Percentiles rank a stretch among this genome's conserved stretches.
Conservation (phyloP, 2,113 vertebrate genomes). For the Dipodomys merriami region DNA sequence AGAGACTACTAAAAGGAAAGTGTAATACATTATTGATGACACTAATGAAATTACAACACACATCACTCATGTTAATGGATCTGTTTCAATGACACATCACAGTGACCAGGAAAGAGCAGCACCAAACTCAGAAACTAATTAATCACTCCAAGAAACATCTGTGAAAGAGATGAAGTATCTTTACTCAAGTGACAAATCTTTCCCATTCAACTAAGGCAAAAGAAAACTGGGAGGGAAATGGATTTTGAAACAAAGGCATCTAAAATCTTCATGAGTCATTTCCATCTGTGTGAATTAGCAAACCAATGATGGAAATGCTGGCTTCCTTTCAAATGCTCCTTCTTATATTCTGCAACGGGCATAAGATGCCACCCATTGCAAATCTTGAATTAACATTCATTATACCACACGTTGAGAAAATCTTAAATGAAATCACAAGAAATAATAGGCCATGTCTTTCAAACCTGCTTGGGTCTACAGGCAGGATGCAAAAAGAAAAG, state of each 20-base stretch:
- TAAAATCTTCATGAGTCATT: slow-evolving; percentile 61
- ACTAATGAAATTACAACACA: slow-evolving; percentile 85
- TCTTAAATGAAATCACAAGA: slow-evolving; percentile 67
- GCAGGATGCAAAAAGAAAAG: neutral
- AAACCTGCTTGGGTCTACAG: slow-evolving; percentile 6
- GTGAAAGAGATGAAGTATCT: slow-evolving; percentile 73
- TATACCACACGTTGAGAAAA: slow-evolving; percentile 41
- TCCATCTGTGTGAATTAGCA: slow-evolving; percentile 45
- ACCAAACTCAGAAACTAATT: slow-evolving; percentile 78
- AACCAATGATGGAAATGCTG: slow-evolving; percentile 64
- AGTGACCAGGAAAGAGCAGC: slow-evolving; percentile 74
- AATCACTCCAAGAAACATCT: slow-evolving; percentile 75
- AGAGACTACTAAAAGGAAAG: slow-evolving; percentile 79
- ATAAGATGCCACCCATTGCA: neutral
- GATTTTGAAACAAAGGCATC: slow-evolving; percentile 64
- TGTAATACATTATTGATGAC: slow-evolving; percentile 80
- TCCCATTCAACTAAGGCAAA: slow-evolving; percentile 67
- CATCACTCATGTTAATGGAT: slow-evolving; percentile 84
- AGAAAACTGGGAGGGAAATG: slow-evolving; percentile 31
- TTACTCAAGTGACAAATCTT: slow-evolving; percentile 67
- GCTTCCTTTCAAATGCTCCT: slow-evolving; percentile 60
- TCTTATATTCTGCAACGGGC: slow-evolving; percentile 56
- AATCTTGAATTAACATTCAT: slow-evolving; percentile 62
- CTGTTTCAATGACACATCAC: slow-evolving; percentile 78
- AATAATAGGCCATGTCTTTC: slow-evolving; percentile 64